Conservation (phyloP, 2,888 invertebrate genomes). For the Rosalia funebris region DNA sequence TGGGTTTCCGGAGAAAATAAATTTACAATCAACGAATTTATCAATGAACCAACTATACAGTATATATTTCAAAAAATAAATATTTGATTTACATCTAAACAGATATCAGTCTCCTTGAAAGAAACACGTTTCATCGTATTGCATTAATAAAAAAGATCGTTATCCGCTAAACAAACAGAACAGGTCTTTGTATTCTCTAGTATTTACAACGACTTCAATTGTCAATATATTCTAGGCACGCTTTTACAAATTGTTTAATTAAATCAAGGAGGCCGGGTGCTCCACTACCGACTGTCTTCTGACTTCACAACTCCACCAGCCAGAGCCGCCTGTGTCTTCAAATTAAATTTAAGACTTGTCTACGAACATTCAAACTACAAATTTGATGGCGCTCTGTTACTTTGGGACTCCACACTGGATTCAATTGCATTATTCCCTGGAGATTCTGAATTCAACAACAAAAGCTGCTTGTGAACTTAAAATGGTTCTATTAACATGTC, state of each 20-base stretch:
- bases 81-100: too few species aligned
- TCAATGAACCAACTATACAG: too few species aligned
- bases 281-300: conserved; percentile 50
- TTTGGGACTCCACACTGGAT: conserved; percentile 37
- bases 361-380: conserved; percentile 45
- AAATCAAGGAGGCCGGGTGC: conserved; percentile 57
- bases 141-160: conserved; percentile 28
- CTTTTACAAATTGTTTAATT: conserved; percentile 64
- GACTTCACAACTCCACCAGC: conserved; percentile 47
- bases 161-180: conserved; percentile 32
- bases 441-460: conserved; percentile 36
- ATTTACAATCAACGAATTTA: too few species aligned
- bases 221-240: conserved; percentile 62
- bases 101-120: too few species aligned
- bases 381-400: conserved; percentile 39
- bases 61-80: too few species aligned
- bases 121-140: conserved; percentile 22
- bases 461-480: conserved; percentile 31
- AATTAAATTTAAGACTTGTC: conserved; percentile 57
- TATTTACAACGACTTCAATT: conserved; percentile 55
- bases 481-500: neutral
- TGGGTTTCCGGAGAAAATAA: too few species aligned
- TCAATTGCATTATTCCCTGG: conserved; percentile 43
- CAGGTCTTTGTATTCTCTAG: conserved; percentile 39
- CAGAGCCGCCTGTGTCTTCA: conserved; percentile 52